Evolutionary conservation across 2,888 invertebrate species (phyloP).

Genomic region (Drosophila neotestacea): DNA sequence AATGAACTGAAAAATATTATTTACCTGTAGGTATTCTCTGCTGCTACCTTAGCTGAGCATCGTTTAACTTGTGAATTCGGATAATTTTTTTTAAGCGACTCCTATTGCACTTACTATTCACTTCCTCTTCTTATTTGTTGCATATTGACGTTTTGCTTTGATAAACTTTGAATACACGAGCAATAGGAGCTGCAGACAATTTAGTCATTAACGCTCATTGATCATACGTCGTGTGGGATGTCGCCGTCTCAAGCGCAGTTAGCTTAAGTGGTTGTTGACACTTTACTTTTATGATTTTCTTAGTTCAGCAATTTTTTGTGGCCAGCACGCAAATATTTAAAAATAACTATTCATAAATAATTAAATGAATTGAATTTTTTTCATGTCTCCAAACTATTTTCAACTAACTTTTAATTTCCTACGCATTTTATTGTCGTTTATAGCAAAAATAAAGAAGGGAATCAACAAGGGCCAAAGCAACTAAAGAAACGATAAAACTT

Average conservation of each 20-base stretch:
- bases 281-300: neutral
- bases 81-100: slow-evolving; percentile 31
- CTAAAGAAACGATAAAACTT: slow-evolving; percentile 28
- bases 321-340: slow-evolving; percentile 19
- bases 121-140: slow-evolving; percentile 8
- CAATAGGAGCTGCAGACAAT: slow-evolving; percentile 22
- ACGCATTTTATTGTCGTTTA: slow-evolving; percentile 56
- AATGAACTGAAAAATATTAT: slow-evolving; percentile 84
- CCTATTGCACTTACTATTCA: slow-evolving; percentile 38
- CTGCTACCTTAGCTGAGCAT: slow-evolving; percentile 19
- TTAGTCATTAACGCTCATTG: slow-evolving; percentile 40
- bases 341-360: slow-evolving; percentile 19
- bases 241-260: slow-evolving; percentile 1
- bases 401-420: slow-evolving; percentile 50
- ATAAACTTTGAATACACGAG: slow-evolving; percentile 49
- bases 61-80: slow-evolving; percentile 56
- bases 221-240: slow-evolving; percentile 13
- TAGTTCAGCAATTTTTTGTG: slow-evolving; percentile 4
- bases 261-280: slow-evolving; percentile 3
- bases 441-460: slow-evolving; percentile 19
- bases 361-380: slow-evolving; percentile 3
- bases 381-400: slow-evolving; percentile 14
- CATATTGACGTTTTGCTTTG: slow-evolving; percentile 44
- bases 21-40: slow-evolving; percentile 79
- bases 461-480: slow-evolving; percentile 8